A percentile compares a stretch with the other conserved stretches of the same genome.
phyloP scores from a whole-genome alignment of 2,797 vertebrate species.

The Sebastes flavidus region DNA sequence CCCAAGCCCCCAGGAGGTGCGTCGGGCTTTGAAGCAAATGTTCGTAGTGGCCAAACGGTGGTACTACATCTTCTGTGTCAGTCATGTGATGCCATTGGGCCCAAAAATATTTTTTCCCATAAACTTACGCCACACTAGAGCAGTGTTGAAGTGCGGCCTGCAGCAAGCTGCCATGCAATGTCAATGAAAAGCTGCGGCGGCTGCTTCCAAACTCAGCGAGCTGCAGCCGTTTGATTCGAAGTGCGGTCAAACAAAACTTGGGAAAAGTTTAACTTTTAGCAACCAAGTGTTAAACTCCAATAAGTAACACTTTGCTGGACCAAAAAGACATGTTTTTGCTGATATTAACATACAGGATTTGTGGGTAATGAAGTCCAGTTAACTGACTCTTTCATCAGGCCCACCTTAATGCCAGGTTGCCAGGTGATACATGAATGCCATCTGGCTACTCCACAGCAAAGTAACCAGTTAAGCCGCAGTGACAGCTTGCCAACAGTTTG shows the following conservation, averaged over 20 bases:
- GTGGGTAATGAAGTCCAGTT: neutral
- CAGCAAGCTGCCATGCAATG: too few relatives aligned
- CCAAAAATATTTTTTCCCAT: too few relatives aligned
- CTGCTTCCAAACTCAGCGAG: too few relatives aligned
- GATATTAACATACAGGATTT: neutral
- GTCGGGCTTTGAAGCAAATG: fast-evolving
- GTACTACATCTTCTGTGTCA: too few relatives aligned
- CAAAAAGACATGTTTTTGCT: neutral
- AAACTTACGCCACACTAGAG: too few relatives aligned
- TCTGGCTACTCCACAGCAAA: neutral
- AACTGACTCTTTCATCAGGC: neutral
- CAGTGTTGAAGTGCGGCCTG: too few relatives aligned
- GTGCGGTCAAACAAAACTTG: too few relatives aligned
- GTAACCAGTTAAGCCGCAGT: neutral
- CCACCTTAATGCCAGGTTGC: neutral
- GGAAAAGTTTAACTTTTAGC: too few relatives aligned
- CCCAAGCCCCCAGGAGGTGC: fast-evolving
- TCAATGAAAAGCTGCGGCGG: too few relatives aligned
- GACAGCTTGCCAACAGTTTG: neutral
- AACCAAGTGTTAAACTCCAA: fast-evolving
- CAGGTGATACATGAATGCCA: neutral
- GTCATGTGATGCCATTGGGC: too few relatives aligned
- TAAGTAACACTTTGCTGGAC: neutral
- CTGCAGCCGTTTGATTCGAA: too few relatives aligned
- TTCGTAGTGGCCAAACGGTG: too few relatives aligned